phyloP scores from a whole-genome alignment of 2,113 vertebrate genomes.

The Peucedramus taeniatus region DNA sequence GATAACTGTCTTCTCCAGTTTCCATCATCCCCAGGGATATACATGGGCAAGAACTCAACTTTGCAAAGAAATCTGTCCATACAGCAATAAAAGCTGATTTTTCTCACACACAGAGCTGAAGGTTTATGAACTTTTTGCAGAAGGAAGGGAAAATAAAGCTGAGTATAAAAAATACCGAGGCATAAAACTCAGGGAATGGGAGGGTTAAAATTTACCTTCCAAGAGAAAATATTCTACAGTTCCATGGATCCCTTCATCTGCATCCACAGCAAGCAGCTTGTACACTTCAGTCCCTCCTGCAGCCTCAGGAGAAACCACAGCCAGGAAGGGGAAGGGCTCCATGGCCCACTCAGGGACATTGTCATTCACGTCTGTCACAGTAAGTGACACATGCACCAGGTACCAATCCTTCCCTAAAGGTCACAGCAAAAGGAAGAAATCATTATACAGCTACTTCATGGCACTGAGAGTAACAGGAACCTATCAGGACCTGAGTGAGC shows the following conservation, averaged over 20 bases:
- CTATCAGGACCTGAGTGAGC: not conserved
- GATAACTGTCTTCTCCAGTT: not conserved
- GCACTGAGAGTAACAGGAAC: not conserved
- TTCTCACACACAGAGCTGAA: not conserved
- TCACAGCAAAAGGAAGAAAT: not conserved
- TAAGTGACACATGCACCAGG: slow-evolving; percentile 76
- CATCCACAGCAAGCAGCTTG: slow-evolving; percentile 80
- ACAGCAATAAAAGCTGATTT: not conserved
- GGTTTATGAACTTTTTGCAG: not conserved
- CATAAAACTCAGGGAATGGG: not conserved
- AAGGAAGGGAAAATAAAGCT: not conserved
- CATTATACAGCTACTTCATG: not conserved
- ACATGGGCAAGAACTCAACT: not conserved
- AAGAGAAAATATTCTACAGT: slow-evolving; percentile 86
- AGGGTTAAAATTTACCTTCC: slow-evolving; percentile 73
- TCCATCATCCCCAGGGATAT: not conserved
- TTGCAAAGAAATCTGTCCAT: not conserved
- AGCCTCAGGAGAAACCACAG: slow-evolving; percentile 78
- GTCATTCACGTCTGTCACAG: slow-evolving; percentile 85
- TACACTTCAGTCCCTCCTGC: slow-evolving; percentile 77
- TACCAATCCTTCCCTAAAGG: slow-evolving; percentile 82
- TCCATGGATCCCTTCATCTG: slow-evolving; percentile 81
- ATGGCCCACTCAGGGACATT: slow-evolving; percentile 84
- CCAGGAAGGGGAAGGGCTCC: slow-evolving; percentile 80
- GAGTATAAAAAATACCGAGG: not conserved